Base-by-base conservation (phyloP, 2,888 invertebrate species). In the Chrysotoxum bicinctum region DNA sequence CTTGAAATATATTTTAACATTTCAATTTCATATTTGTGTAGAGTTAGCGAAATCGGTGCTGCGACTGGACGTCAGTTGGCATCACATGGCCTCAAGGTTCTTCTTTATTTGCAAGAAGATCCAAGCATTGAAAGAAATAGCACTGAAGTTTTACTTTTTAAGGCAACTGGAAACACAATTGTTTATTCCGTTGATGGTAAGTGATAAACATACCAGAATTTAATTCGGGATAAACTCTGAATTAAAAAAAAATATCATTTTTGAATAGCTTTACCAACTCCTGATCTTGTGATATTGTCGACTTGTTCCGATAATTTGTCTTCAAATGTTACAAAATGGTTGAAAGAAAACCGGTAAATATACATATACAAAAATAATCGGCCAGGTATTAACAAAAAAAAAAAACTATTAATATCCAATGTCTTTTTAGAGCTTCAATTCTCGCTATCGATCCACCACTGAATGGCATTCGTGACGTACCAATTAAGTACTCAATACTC, bases 51-150 rank as follows among this genome's bases (percentile, higher is more conserved):
- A 62, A 94, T 95, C 68, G 97, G 95, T 26, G 93, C 96, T 19
- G 95, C 95, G 89, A 95, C 96, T 66, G 96, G 95, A 35, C 94
- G 97, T 14, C 96, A 97, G 91, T 93, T 98, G 87, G 95, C 96
- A 70, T 95, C 96, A 89, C 97, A 97, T 91, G 97, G 97, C 66
- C 95, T 96, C 0, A 94, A 94, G 87, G 95, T 95, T 0, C 92
- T 95, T 62, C 94, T 96, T 3, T 94, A 93, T 89, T 92, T 93
- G 3, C 92, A 92, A 60, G 91, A 95, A 26, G 92, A 94, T 60
- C 66, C 89, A 19, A 91, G 92, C 50, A 89, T 92, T 48, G 92
- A 92, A 56, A 91, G 94, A 30, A 92, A 94, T 70, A 94, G 94
- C 87, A 87, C 88, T 54, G 96, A 96, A 90, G 91, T 96, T 26